Conservation (phyloP, 1,140 invertebrate genomes). For the Pseudachorutes palmiensis region DNA sequence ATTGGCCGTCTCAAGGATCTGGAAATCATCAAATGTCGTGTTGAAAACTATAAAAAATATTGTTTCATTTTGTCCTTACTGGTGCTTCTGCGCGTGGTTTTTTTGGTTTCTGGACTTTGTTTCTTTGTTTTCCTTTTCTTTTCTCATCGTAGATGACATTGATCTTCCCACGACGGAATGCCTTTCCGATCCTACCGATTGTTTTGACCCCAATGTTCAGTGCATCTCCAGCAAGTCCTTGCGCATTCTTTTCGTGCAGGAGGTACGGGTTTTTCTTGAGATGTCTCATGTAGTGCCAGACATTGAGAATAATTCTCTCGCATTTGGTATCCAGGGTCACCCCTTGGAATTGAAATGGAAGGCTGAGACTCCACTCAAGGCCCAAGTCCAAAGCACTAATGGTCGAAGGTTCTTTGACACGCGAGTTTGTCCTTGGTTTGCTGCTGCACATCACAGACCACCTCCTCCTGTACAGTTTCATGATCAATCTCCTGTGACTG, state of each 20-base stretch:
- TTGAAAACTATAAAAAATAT: no score
- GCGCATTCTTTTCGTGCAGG: background rate
- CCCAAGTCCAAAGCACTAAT: background rate
- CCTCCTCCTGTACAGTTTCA: background rate
- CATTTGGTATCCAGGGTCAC: background rate
- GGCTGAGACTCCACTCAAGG: background rate
- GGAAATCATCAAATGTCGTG: no score
- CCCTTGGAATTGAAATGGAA: constrained; percentile 14
- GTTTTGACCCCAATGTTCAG: constrained; percentile 16
- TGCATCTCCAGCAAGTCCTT: constrained; percentile 10
- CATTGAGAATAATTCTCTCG: constrained; percentile 9
- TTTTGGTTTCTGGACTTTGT: background rate
- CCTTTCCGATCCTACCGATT: constrained; percentile 5
- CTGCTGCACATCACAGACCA: background rate
- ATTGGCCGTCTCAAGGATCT: no score
- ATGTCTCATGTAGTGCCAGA: constrained; percentile 13
- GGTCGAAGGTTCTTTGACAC: constrained; percentile 5
- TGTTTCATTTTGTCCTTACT: background rate
- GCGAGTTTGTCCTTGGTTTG: no score
- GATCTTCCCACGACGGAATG: background rate
- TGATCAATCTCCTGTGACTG: background rate
- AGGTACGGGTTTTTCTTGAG: constrained; percentile 6
- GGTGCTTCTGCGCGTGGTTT: no score
- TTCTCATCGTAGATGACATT: background rate
- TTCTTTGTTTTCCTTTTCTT: background rate